Percentiles rank a stretch among this genome's conserved stretches.
Evolutionary conservation across 2,113 vertebrate species (phyloP).

Genomic region (Tringa solitaria): DNA sequence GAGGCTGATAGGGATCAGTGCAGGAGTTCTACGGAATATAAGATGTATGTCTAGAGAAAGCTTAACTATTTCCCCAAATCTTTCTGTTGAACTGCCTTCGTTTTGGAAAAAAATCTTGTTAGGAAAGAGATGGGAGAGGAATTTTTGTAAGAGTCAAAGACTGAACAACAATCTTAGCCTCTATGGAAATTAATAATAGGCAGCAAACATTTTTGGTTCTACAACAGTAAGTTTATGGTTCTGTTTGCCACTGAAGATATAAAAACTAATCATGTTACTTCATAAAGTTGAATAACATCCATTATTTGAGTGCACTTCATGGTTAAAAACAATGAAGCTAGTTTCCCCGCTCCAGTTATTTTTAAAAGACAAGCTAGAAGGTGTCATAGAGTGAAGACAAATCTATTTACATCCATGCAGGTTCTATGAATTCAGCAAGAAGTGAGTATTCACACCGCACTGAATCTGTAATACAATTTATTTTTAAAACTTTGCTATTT

Average conservation of each 20-base stretch:
- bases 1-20: background rate
- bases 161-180: background rate
- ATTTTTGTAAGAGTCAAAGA: background rate
- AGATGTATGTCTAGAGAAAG: background rate
- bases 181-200: background rate
- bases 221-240: background rate
- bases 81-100: background rate
- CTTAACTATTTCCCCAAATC: background rate
- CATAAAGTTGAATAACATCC: background rate
- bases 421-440: background rate
- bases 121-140: background rate
- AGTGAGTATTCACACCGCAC: background rate
- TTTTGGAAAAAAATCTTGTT: background rate
- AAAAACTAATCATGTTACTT: background rate
- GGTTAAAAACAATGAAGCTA: background rate
- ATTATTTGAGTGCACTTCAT: background rate
- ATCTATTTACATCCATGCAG: background rate
- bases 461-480: background rate
- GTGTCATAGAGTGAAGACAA: background rate
- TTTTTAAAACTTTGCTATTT: background rate
- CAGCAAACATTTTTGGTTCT: background rate
- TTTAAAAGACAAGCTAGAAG: background rate
- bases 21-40: background rate
- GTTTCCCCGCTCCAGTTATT: background rate
- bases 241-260: background rate